A percentile compares a stretch with the other conserved stretches of the same genome.
Evolutionary conservation across 2,113 vertebrate genomes (phyloP).

Genomic region (Ceuthmochares aereus): DNA sequence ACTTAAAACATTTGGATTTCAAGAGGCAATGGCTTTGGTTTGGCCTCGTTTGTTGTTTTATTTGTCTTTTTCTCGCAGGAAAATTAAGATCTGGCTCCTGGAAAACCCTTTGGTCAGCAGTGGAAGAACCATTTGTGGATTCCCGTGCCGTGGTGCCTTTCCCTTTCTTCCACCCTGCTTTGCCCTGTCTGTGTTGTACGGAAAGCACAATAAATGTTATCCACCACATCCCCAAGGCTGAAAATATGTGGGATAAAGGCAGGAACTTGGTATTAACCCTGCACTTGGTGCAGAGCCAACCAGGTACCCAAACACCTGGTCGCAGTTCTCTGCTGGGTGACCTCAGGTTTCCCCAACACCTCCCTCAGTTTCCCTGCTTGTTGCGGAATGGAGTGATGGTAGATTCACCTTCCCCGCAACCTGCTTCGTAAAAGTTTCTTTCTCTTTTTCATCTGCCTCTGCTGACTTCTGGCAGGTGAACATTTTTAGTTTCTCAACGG

Average conservation of each 20-base stretch:
- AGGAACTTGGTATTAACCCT: neutral
- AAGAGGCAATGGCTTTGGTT: neutral
- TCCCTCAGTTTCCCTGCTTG: neutral
- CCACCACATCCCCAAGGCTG: neutral
- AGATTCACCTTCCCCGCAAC: neutral
- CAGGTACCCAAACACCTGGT: neutral
- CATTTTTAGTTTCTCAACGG: neutral
- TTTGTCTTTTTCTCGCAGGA: neutral
- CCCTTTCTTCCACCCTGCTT: neutral
- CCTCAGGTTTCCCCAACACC: neutral
- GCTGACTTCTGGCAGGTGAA: neutral
- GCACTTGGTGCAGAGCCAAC: neutral
- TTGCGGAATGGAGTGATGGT: neutral
- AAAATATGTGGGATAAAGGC: neutral
- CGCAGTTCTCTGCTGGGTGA: neutral
- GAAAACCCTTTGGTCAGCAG: neutral
- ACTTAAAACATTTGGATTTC: neutral
- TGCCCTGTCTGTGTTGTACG: neutral
- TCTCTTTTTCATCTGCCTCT: neutral
- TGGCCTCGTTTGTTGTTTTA: neutral
- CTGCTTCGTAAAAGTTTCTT: too few relatives aligned
- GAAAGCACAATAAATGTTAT: neutral
- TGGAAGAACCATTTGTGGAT: neutral
- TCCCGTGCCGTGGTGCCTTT: neutral
- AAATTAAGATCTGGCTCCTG: neutral